Evolutionary conservation across 1,140 invertebrate genomes (phyloP), one percentile per base, ranked within the genome.

Genomic region (Ceratosolen solmsi): DNA sequence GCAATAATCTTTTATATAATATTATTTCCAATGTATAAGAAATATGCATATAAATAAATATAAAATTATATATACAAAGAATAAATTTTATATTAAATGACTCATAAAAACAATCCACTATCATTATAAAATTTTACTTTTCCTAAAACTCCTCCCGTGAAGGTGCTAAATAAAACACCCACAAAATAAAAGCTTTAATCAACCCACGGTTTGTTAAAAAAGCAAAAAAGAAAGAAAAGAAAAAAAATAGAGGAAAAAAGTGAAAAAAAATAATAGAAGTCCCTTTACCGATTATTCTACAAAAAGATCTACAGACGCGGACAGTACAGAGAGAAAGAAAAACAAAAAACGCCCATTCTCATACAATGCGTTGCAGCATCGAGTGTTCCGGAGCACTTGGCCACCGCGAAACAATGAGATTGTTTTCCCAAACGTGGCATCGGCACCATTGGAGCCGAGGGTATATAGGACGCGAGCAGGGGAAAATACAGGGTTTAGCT

Each of bases 291-390:
- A 79, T 79, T 79, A 79, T 79, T 72, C 54, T 60, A 51, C n/a
- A 33, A 79, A 79, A 72, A 56, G 68, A 79, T 71, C 41, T 51
- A 38, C 58, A 56, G 72, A 80, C 76, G 68, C 46, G 54, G 70
- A 73, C 68, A 83, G 84, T 85, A 72, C 84, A 85, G 84, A 84
- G 85, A 86, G 79, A 84, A 79, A 75, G 82, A 83, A 36, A 77
- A 75, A 79, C 27, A 83, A 58, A 80, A 82, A 81, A 79, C 82
- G 77, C 60, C 60, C 65, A 80, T 85, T 84, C 84, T 87, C 87
- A 86, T 85, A 88, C 87, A 86, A 88, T 79, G 83, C 86, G 84
- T 13, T 41, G 27, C 41, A 41, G 27, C 58, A 71, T 65, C 46
- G 79, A 79, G 68, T 71, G 58, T 65, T 54, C 63, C 63, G 60